Conservation (phyloP, 2,888 invertebrate species). For the Tenthredo scrophulariae region DNA sequence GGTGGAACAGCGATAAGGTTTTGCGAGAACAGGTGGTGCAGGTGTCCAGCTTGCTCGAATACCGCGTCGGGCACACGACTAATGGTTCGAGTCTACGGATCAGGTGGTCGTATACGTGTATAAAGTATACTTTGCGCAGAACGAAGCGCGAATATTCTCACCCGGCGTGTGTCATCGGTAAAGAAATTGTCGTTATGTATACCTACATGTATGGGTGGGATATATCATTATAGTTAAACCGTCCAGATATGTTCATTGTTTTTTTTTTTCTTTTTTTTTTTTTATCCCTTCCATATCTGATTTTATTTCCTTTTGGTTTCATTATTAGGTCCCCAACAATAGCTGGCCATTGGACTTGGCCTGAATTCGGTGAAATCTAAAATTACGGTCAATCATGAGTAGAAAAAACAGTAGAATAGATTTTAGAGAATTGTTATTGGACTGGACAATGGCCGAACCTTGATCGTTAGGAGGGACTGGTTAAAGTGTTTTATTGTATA, state of each 20-base stretch:
- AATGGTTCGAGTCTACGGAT: constrained; percentile 76
- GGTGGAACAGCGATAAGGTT: constrained; percentile 73
- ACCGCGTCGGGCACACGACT: constrained; percentile 72
- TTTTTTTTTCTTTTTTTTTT: background rate
- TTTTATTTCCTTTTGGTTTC: background rate
- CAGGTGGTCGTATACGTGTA: constrained; percentile 71
- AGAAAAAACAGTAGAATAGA: constrained; percentile 12
- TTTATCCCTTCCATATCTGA: background rate
- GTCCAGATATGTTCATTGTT: background rate
- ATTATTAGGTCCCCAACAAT: background rate
- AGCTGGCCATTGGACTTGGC: background rate
- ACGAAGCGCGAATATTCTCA: constrained; percentile 28
- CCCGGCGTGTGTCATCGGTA: constrained; percentile 1
- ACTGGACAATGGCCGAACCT: constrained; percentile 45
- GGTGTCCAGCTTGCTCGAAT: constrained; percentile 76
- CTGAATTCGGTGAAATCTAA: constrained; percentile 45
- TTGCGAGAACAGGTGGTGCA: constrained; percentile 78
- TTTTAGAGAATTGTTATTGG: constrained; percentile 41
- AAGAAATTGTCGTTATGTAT: constrained; percentile 13
- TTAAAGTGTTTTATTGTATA: constrained; percentile 71
- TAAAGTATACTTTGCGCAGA: background rate
- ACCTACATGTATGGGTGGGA: background rate
- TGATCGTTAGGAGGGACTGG: constrained; percentile 52
- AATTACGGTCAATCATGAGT: constrained; percentile 47
- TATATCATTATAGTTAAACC: background rate